Evolutionary conservation across 2,888 invertebrate species (phyloP), one percentile per base, ranked within the genome.

Genomic region (Hydroisotoma schaefferi): DNA sequence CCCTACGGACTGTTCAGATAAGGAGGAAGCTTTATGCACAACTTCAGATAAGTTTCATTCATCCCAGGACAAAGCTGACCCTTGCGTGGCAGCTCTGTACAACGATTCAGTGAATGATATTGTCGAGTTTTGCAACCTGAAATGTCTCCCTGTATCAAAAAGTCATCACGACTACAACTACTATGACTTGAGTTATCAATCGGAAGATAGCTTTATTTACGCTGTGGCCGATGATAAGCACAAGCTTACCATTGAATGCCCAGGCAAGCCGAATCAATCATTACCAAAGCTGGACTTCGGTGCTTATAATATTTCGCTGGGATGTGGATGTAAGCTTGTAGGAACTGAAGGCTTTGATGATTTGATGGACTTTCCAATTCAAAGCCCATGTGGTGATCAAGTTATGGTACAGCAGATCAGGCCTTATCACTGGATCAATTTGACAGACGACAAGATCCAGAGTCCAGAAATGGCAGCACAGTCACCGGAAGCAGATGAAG

Each of bases 391-490:
- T 52, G 15, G 8, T 18, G 20, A 55, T 20, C 15, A 26, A n/a
- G 47, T 59, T 1, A 55, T 26, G 18, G 20, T 64, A 2, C 23
- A 40, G n/a, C 57, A 46, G 15, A 49, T 66, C 15, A 55, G 61
- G 51, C 66, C 66, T 0, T 66, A 63, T 51, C 63, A 66, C 37
- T 66, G 66, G 66, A 55, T 56, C n/a, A 26, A 40, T 28, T 8
- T 48, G 22, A 37, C 47, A 25, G 28, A 25, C 40, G 33, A 8
- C 20, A 33, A 33, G 28, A 25, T 12, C 18, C 25, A 37, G 33
- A 10, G 8, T 15, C 8, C 25, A 48, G 53, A 33, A n/a, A n/a
- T n/a, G n/a, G n/a, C n/a, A n/a, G n/a, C n/a, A n/a, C n/a, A n/a
- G n/a, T n/a, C n/a, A 46, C 8, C 48, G 20, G 22, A 6, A 46